phyloP scores from a whole-genome alignment of 2,113 vertebrate genomes.

The Carassius gibelio region DNA sequence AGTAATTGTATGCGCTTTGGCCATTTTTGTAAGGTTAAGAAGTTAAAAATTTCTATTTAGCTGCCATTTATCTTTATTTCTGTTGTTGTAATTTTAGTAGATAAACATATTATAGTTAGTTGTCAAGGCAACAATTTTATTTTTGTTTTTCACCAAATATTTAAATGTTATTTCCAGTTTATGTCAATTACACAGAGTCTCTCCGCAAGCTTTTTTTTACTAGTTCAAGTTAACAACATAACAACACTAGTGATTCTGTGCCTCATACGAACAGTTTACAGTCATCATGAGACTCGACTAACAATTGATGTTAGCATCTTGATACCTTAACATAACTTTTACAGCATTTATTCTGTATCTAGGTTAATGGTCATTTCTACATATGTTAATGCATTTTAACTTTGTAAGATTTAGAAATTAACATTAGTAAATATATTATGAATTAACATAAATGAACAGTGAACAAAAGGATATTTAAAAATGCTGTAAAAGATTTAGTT shows the following conservation, averaged over 20 bases:
- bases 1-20: no score
- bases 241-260: neutral
- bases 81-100: no score
- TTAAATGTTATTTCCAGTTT: neutral
- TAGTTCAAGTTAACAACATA: neutral
- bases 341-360: neutral
- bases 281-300: no score
- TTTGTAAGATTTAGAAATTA: neutral
- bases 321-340: neutral
- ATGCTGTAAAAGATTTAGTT: neutral
- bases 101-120: no score
- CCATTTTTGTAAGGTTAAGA: no score
- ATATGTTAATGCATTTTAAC: neutral
- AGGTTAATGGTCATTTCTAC: neutral
- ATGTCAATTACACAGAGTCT: neutral
- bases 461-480: neutral
- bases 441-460: conserved; percentile 1
- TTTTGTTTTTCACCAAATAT: no score
- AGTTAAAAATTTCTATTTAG: no score
- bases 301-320: neutral
- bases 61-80: no score
- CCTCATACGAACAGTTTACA: no score
- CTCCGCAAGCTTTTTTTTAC: neutral
- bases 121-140: no score
- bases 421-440: conserved; percentile 12